Conservation (phyloP, 2,113 vertebrate genomes). For the Misgurnus anguillicaudatus region DNA sequence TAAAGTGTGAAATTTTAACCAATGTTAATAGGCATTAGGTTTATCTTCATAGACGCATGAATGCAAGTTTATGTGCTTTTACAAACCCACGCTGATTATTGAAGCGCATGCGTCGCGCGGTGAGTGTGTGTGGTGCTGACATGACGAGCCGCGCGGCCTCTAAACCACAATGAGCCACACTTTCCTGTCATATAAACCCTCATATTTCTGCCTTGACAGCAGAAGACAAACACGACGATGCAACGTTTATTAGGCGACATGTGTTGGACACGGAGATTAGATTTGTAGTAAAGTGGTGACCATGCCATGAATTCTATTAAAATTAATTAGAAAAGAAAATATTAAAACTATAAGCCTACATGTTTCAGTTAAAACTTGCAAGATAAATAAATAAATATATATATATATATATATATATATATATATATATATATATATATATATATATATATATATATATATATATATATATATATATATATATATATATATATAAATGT, state of each 20-base stretch:
- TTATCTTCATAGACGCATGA: too few species aligned
- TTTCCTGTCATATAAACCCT: constrained; percentile 35
- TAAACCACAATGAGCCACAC: constrained; percentile 46
- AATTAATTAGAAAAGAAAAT: neutral
- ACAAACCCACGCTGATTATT: neutral
- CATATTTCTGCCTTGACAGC: constrained; percentile 7
- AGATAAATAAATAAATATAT: neutral
- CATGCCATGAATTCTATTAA: neutral
- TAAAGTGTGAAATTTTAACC: neutral
- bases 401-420: neutral
- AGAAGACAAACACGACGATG: constrained; percentile 11
- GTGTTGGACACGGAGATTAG: constrained; percentile 14
- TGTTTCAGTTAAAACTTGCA: neutral
- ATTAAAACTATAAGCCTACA: neutral
- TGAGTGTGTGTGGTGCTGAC: constrained; percentile 25
- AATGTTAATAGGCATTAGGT: neutral
- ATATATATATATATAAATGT: neutral
- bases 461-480: neutral
- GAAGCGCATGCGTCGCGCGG: constrained; percentile 10
- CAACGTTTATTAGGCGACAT: constrained; percentile 26
- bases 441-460: neutral
- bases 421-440: neutral
- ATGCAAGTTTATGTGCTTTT: too few species aligned
- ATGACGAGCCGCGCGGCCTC: constrained; percentile 24
- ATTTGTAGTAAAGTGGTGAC: neutral